A percentile compares a stretch with the other conserved stretches of the same genome.
Conservation (phyloP, 2,888 invertebrate species). For the Drosophila niveifrons region DNA sequence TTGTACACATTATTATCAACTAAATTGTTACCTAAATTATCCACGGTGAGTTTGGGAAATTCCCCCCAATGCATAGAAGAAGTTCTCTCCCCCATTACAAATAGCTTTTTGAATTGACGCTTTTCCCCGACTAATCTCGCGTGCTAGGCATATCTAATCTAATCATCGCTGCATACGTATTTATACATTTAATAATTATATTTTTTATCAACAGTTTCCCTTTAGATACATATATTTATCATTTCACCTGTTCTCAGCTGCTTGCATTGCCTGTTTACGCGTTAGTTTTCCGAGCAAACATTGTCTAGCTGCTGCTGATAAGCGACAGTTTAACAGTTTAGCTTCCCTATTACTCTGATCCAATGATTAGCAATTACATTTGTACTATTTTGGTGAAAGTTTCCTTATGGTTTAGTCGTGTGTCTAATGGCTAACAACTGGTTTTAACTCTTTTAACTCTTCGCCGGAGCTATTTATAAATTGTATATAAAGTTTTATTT, state of each 20-base stretch:
- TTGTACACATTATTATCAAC: not conserved
- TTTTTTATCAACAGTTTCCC: constrained; percentile 23
- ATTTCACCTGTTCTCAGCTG: not conserved
- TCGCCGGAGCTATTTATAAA: not conserved
- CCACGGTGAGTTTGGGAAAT: constrained; percentile 10
- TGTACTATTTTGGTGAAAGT: constrained; percentile 3
- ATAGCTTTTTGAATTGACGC: not conserved
- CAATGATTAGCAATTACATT: constrained; percentile 1
- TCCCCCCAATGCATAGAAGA: not conserved
- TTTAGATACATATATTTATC: constrained; percentile 26
- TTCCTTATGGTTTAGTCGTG: constrained; percentile 9
- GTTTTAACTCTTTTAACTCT: not conserved
- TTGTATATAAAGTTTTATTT: constrained; percentile 1
- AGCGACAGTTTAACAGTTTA: constrained; percentile 17
- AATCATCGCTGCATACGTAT: constrained; percentile 10
- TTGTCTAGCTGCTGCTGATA: constrained; percentile 16
- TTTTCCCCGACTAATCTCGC: constrained; percentile 9
- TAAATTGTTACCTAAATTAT: not conserved
- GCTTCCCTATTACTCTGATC: constrained; percentile 1
- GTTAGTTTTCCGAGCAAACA: constrained; percentile 17
- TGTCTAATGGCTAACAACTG: not conserved
- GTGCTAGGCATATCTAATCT: constrained; percentile 25
- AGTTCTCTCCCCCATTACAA: not conserved
- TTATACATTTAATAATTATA: constrained; percentile 25
- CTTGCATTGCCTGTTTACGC: not conserved